Evolutionary conservation across 2,113 vertebrate species (phyloP), one percentile per base, ranked within the genome.

Genomic region (Mesoclemmys tuberculata): DNA sequence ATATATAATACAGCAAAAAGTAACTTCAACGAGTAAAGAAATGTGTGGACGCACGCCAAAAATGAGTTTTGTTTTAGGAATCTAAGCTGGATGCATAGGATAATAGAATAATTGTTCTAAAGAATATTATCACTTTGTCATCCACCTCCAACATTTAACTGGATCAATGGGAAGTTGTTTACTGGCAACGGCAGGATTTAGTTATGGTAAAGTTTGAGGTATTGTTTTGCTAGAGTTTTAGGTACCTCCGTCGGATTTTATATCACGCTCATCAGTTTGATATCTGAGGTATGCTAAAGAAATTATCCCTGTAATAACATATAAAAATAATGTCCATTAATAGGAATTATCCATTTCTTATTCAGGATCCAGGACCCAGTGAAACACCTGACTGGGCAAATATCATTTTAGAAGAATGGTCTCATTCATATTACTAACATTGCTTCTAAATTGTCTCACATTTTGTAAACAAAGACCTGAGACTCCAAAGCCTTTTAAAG

Each of bases 131-230:
- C 92, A 22, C 22, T 93, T 85, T 95, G 51, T 95, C 31, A 87
- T 27, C 58, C 13, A 5, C 91, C 95, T 99, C 54, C 98, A 98
- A 10, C 98, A 99, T 51, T 98, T 99, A 2, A 94, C 99, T 2
- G 98, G 98, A 26, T 97, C 98, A 29, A 98, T 96, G 97, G 98
- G 97, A 52, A 95, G 93, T n/a, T 98, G 98, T 82, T 97, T 98
- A 26, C 98, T 98, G 24, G 98, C 98, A 84, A 98, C 98, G 0
- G 89, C 98, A 38, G 97, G 98, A 44, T 94, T 99, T 95, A 99
- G 98, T 97, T 98, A 98, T 29, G 99, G 99, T 99, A 98, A 96
- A 10, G 64, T 93, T 93, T 90, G 82, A 22, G 3, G 12, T 44
- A 5, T 8, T 90, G 10, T 93, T 89, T 79, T 80, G 38, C 52